Percentiles rank a stretch among this genome's conserved stretches.
phyloP scores from a whole-genome alignment of 2,113 vertebrate species.

The Gila orcuttii region DNA sequence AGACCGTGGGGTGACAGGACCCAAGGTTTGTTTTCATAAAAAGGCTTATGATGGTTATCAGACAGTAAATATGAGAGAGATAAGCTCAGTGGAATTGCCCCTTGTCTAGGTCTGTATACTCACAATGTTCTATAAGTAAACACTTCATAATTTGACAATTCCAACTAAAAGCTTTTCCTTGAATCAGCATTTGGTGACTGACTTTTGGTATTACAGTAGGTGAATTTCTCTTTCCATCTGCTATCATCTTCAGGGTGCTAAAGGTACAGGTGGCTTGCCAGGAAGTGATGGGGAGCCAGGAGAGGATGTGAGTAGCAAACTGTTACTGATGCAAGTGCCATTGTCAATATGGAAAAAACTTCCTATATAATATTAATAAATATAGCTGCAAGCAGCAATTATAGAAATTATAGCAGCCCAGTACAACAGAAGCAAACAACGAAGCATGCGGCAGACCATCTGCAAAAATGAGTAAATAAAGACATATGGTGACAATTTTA shows the following conservation, averaged over 20 bases:
- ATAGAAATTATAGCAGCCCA: too few relatives aligned
- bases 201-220: background rate
- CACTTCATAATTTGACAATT: background rate
- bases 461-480: too few relatives aligned
- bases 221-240: background rate
- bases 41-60: background rate
- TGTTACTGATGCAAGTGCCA: background rate
- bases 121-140: background rate
- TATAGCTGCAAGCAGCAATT: too few relatives aligned
- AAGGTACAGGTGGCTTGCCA: conserved; percentile 60
- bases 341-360: background rate
- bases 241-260: conserved; percentile 58
- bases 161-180: background rate
- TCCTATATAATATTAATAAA: background rate
- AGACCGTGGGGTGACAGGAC: conserved; percentile 56
- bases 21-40: conserved; percentile 60
- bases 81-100: background rate
- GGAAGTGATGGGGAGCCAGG: conserved; percentile 72
- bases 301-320: conserved; percentile 62
- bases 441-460: too few relatives aligned
- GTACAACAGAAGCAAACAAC: too few relatives aligned
- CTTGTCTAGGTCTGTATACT: background rate
- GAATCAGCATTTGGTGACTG: background rate
- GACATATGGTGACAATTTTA: too few relatives aligned
- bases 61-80: background rate